Evolutionary conservation across 2,113 vertebrate genomes (phyloP).

Genomic region (Tragelaphus scriptus): DNA sequence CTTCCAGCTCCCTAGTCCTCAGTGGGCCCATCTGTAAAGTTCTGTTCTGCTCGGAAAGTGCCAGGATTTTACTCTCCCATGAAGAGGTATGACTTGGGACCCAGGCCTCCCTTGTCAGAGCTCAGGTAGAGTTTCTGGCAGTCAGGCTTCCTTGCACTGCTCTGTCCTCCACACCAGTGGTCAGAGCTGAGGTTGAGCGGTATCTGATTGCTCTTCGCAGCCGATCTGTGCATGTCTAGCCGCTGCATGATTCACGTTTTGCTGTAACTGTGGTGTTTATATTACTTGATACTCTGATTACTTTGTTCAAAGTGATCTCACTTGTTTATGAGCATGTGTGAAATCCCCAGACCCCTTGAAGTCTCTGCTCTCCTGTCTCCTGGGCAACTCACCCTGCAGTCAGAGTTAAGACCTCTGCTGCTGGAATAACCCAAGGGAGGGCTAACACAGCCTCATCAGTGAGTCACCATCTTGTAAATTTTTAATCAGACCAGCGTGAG

Average conservation of each 20-base stretch:
- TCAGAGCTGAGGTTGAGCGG: background rate
- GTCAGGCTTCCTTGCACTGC: background rate
- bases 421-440: background rate
- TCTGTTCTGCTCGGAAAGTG: background rate
- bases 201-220: background rate
- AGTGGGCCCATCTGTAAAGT: fast-evolving
- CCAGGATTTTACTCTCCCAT: background rate
- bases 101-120: background rate
- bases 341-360: background rate
- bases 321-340: slow-evolving; percentile 41
- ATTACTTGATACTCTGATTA: slow-evolving; percentile 52
- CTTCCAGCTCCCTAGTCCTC: background rate
- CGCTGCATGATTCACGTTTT: slow-evolving; percentile 33
- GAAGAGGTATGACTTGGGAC: background rate
- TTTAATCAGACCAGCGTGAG: background rate
- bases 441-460: background rate
- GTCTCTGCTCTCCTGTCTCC: background rate
- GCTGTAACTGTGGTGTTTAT: background rate
- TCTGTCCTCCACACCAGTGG: fast-evolving
- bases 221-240: slow-evolving; percentile 32
- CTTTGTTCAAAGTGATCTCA: slow-evolving; percentile 42
- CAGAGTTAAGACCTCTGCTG: background rate
- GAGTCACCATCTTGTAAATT: background rate
- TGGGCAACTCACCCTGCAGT: background rate
- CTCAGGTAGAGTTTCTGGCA: background rate